These are phyloP conservation scores for Neodon shergylaensis DNA, from an alignment of 2,113 vertebrate genomes.

Conservation along the genomic window DNA sequence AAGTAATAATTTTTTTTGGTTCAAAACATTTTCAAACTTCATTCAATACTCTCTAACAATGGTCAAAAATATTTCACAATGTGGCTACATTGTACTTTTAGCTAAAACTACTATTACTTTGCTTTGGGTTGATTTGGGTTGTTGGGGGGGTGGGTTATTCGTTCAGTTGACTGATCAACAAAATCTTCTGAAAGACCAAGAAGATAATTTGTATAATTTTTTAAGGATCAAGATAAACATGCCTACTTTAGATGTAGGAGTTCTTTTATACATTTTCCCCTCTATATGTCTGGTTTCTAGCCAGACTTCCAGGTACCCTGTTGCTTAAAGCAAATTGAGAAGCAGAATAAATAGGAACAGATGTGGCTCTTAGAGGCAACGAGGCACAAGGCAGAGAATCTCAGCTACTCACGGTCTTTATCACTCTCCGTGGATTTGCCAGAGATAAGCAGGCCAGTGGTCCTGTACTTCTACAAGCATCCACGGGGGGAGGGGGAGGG, in stretches of 20 bases:
- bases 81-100: background rate
- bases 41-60: background rate
- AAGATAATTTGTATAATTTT: background rate
- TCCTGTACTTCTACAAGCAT: background rate
- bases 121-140: background rate
- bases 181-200: background rate
- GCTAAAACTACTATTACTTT: background rate
- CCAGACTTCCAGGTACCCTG: background rate
- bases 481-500: background rate
- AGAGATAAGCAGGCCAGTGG: background rate
- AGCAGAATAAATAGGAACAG: background rate
- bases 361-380: background rate
- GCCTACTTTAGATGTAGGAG: background rate
- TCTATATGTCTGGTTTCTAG: background rate
- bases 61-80: background rate
- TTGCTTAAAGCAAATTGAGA: background rate
- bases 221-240: background rate
- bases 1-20: background rate
- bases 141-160: background rate
- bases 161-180: background rate
- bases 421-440: background rate
- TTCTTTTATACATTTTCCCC: background rate
- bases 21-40: background rate
- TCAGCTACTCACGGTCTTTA: background rate
- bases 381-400: rapidly evolving